Evolutionary conservation across 1,140 invertebrate species (phyloP).

Genomic region (Panonychus citri): DNA sequence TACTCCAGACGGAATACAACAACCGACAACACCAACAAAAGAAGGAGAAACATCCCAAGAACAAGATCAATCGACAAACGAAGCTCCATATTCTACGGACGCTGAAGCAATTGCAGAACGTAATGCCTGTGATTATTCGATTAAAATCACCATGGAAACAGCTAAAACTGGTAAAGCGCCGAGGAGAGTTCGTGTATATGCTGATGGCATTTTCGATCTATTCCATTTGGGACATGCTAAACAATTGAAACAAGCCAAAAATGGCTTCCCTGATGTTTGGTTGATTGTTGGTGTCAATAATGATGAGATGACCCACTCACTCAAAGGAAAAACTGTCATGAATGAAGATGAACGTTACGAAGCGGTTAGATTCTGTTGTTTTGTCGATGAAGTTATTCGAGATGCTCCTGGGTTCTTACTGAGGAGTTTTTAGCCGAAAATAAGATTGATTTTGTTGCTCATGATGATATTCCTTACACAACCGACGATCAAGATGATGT

Average conservation of each 20-base stretch:
- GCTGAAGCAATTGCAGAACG: slow-evolving; percentile 47
- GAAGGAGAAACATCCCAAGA: no score
- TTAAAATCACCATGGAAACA: slow-evolving; percentile 55
- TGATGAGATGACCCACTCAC: slow-evolving; percentile 19
- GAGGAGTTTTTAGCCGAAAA: slow-evolving; percentile 72
- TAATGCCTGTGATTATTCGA: slow-evolving; percentile 54
- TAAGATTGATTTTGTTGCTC: slow-evolving; percentile 99
- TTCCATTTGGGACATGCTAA: slow-evolving; percentile 94
- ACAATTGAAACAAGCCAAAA: slow-evolving; percentile 94
- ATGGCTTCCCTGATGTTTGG: slow-evolving; percentile 88
- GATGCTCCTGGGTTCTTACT: slow-evolving; percentile 87
- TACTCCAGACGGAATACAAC: no score
- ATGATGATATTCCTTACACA: slow-evolving; percentile 91
- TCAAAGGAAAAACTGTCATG: slow-evolving; percentile 96
- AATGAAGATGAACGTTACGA: slow-evolving; percentile 86
- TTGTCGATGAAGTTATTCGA: slow-evolving; percentile 89
- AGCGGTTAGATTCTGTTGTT: slow-evolving; percentile 86
- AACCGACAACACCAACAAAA: no score
- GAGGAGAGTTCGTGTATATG: slow-evolving; percentile 68
- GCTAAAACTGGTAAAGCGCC: slow-evolving; percentile 48
- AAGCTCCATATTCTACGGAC: slow-evolving; percentile 63
- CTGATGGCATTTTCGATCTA: slow-evolving; percentile 93
- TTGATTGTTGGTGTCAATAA: slow-evolving; percentile 83
- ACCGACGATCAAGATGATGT: slow-evolving; percentile 53
- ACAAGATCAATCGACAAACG: no score